Base-by-base conservation (phyloP, 2,888 invertebrate species). In the Hetaerina titia region DNA sequence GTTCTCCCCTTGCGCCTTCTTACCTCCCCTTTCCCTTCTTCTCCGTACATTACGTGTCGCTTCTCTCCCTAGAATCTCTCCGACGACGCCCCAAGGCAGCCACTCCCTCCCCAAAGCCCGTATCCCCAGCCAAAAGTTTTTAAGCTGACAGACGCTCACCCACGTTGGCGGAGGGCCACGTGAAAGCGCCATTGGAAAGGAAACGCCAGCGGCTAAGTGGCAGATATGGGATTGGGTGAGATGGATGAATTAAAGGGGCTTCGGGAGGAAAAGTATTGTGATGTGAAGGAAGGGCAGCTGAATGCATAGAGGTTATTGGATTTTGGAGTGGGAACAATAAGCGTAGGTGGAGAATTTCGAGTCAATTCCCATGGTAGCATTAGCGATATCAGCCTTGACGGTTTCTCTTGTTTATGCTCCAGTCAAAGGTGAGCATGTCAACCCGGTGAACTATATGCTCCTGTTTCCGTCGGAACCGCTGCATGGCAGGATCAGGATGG, bases 61-160 rank as follows among this genome's bases (percentile, higher is more conserved):
- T 64, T 89, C 90, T 69, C 63, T 89, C 31, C 88, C 81, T 56
- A 9, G 22, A 19, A 63, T 89, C 64, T 69, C 92, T 63, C 81
- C 45, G n/a, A n/a, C 87, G 11, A 25, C 45, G 15, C 8, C 87
- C 31, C 31, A 45, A 25, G 22, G 60, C 13, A 13, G 60, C 94
- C 57, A 60, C 90, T 57, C 64, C 57, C 56, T 56, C 89, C 15
- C 45, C 56, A 45, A 57, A 56, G 9, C 56, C 45, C 69, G 17
- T 45, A 81, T 63, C 64, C 45, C 45, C 22, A 64, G 60, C 69
- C 60, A 19, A 19, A 19, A 25, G 6, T 74, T 74, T 60, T 13
- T n/a, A 8, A 25, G 25, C 74, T 17, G 74, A 60, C 60, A 60
- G 60, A 25, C 74, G 22, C 15, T 7, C n/a, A 25, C 74, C 74